phyloP scores from a whole-genome alignment of 2,113 vertebrate genomes.

The Zapornia atra region DNA sequence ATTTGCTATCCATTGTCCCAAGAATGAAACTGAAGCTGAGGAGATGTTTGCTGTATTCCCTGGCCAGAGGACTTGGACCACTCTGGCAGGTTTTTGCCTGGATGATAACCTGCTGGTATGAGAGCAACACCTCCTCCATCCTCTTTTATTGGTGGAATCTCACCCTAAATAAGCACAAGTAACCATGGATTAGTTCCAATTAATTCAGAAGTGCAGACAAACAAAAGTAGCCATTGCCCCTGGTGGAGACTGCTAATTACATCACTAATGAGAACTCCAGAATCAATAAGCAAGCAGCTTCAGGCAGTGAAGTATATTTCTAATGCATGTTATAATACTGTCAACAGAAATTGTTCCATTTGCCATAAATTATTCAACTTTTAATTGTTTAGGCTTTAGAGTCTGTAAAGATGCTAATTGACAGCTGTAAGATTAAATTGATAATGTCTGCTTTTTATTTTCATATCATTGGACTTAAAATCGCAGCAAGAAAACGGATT shows the following conservation, averaged over 20 bases:
- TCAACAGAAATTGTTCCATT: constrained; percentile 35
- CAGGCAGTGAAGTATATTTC: constrained; percentile 11
- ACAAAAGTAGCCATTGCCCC: background rate
- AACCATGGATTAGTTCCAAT: background rate
- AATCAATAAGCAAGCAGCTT: constrained; percentile 30
- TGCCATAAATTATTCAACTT: constrained; percentile 61
- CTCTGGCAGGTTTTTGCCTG: background rate
- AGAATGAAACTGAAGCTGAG: background rate
- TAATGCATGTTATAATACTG: background rate
- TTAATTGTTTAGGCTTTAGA: constrained; percentile 43
- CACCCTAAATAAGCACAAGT: background rate
- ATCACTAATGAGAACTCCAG: constrained; percentile 13
- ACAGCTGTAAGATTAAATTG: background rate
- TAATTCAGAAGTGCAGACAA: constrained; percentile 2
- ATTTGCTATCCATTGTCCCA: background rate
- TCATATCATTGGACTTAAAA: background rate
- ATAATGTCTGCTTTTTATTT: background rate
- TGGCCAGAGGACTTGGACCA: background rate
- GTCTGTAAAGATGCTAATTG: constrained; percentile 43
- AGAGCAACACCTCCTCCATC: background rate
- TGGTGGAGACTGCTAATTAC: background rate
- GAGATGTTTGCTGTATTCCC: background rate
- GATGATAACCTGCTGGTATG: background rate
- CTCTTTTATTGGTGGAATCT: background rate
- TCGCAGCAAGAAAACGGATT: background rate